Percentiles rank a stretch among this genome's conserved stretches.
These are phyloP conservation scores for Strix aluco DNA, from an alignment of 2,113 vertebrate genomes.

Conservation along the genomic window DNA sequence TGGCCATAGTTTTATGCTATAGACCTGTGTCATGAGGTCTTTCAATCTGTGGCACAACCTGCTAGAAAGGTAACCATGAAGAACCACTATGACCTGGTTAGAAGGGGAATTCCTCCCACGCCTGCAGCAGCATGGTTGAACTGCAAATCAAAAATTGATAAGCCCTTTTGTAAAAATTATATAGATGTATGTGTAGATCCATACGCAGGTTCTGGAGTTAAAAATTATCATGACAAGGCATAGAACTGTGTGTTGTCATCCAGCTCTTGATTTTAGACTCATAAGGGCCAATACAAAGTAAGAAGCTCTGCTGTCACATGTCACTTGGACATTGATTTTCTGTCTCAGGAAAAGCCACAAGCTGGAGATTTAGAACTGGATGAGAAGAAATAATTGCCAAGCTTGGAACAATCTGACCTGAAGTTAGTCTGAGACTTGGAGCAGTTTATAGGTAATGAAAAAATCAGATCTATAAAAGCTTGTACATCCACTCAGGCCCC, in stretches of 20 bases:
- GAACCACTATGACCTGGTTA: not conserved
- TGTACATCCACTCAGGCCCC: not conserved
- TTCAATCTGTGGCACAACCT: not conserved
- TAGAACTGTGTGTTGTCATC: not conserved
- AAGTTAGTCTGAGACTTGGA: not conserved
- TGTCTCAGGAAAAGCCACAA: not conserved
- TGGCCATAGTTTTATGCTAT: not conserved
- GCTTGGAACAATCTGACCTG: not conserved
- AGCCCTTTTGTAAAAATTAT: not conserved
- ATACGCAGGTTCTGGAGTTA: not conserved
- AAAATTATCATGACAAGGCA: not conserved
- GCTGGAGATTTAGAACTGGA: not conserved
- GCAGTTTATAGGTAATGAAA: conserved; percentile 4
- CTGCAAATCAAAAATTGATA: not conserved
- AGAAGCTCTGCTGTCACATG: not conserved
- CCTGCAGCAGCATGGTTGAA: not conserved
- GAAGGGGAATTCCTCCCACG: not conserved
- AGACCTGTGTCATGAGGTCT: not conserved
- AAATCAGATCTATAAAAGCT: conserved; percentile 2
- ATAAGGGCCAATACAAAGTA: not conserved
- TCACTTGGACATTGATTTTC: not conserved
- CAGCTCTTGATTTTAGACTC: not conserved
- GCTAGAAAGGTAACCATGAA: not conserved
- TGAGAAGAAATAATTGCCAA: not conserved
- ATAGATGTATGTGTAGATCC: not conserved